Base-by-base conservation (phyloP, 1,140 invertebrate genomes). In the Dinoponera quadriceps region DNA sequence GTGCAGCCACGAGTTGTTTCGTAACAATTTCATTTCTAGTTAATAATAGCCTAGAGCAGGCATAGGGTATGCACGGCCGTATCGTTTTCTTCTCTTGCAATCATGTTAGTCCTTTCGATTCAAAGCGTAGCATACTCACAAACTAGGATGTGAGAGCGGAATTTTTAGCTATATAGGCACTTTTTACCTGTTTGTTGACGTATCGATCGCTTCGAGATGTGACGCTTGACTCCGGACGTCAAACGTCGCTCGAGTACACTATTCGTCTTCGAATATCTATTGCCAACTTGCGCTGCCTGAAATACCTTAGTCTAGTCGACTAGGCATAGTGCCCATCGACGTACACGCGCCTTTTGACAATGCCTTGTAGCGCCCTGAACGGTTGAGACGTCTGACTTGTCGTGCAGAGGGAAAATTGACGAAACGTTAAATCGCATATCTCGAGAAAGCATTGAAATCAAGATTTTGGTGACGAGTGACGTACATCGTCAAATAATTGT, bases 261-360 rank as follows among this genome's bases (percentile, higher is more conserved):
- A 57, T 69, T 27, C 22, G 49, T 68, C 63, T 68, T 78, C 29
- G 63, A 69, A 68, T 51, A 69, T 29, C 33, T 38, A 57, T 71
- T 38, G 68, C 48, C n/a, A 66, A 57, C 25, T 22, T 33, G 55
- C 2, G 9, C 69, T 71, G 86, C 90, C 88, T 89, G 90, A 92
- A 92, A 92, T 92, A 92, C 75, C 69, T 83, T 89, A 49, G 78
- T 83, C 83, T 38, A 59, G 86, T 87, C 68, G 81, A 80, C 33
- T 89, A 90, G 91, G 91, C 91, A 92, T 91, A 86, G 88, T 92
- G 92, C 91, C 91, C 89, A 82, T 83, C 57, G 57, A 88, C 63
- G 54, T 74, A 74, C 59, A 88, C 80, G 29, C 13, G 18, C 33
- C 48, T 54, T 44, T 9, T 71, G 69, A 83, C 81, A 83, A 88